phyloP scores from a whole-genome alignment of 2,797 vertebrate species.

The Mormyrops attenuatus region DNA sequence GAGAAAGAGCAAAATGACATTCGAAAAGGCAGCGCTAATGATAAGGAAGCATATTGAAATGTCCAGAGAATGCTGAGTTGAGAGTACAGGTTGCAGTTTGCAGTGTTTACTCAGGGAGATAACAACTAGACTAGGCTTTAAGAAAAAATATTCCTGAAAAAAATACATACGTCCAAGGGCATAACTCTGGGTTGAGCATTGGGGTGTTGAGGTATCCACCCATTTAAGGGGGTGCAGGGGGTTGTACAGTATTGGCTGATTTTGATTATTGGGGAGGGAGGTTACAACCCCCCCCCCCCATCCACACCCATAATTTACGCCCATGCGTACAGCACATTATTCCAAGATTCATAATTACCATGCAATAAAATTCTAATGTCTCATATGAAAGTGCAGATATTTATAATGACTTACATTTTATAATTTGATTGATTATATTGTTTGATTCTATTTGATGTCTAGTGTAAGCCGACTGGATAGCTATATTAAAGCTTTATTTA shows the following conservation, averaged over 20 bases:
- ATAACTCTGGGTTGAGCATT: neutral
- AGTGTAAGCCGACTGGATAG: neutral
- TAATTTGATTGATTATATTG: neutral
- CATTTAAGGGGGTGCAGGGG: neutral
- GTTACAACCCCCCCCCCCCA: too few species aligned
- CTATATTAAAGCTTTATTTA: neutral
- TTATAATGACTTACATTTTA: neutral
- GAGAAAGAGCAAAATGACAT: neutral
- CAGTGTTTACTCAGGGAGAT: neutral
- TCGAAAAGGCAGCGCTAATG: neutral
- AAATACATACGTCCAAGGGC: neutral
- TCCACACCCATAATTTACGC: neutral
- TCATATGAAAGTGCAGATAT: neutral
- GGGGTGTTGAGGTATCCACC: neutral
- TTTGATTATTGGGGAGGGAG: neutral
- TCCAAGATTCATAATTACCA: conserved; percentile 3
- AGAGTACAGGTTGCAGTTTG: neutral
- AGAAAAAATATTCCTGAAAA: conserved; percentile 31
- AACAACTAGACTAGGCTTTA: neutral
- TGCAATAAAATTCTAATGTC: neutral
- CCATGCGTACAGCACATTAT: neutral
- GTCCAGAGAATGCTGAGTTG: neutral
- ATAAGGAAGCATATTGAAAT: neutral
- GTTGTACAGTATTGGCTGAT: neutral
- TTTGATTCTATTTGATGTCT: neutral